Conservation (phyloP, 2,888 invertebrate species). For the Xylophagus ater region DNA sequence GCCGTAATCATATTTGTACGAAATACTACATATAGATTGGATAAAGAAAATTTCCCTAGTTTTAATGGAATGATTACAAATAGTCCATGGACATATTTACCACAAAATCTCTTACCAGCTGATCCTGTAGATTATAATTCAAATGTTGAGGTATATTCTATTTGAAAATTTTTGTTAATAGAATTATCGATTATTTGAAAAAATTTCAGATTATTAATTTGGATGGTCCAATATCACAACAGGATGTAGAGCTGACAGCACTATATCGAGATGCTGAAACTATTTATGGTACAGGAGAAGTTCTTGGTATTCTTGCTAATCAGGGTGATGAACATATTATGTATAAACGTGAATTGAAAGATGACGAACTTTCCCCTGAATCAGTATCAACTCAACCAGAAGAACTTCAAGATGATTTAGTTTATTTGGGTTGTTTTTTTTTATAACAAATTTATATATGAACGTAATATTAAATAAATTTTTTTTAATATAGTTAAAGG, state of each 20-base stretch:
- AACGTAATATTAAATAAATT: neutral
- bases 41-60: slow-evolving; percentile 45
- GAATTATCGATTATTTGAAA: neutral
- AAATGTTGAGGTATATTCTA: slow-evolving; percentile 44
- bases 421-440: slow-evolving; percentile 38
- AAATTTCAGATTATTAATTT: slow-evolving; percentile 43
- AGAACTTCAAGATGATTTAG: slow-evolving; percentile 38
- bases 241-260: slow-evolving; percentile 48
- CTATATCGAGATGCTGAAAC: slow-evolving; percentile 46
- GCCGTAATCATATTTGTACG: slow-evolving; percentile 50
- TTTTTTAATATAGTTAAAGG: slow-evolving; percentile 21
- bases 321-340: slow-evolving; percentile 34
- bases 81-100: slow-evolving; percentile 43
- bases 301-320: slow-evolving; percentile 46
- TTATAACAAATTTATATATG: slow-evolving; percentile 2
- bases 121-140: slow-evolving; percentile 50
- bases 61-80: slow-evolving; percentile 45
- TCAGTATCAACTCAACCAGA: slow-evolving; percentile 29
- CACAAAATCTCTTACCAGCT: slow-evolving; percentile 46
- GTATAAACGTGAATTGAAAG: slow-evolving; percentile 26
- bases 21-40: slow-evolving; percentile 45
- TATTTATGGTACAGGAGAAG: slow-evolving; percentile 46
- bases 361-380: slow-evolving; percentile 1
- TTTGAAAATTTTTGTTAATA: neutral
- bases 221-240: slow-evolving; percentile 48